Conservation (phyloP, 2,888 invertebrate genomes). For the Argyra leucocephala region DNA sequence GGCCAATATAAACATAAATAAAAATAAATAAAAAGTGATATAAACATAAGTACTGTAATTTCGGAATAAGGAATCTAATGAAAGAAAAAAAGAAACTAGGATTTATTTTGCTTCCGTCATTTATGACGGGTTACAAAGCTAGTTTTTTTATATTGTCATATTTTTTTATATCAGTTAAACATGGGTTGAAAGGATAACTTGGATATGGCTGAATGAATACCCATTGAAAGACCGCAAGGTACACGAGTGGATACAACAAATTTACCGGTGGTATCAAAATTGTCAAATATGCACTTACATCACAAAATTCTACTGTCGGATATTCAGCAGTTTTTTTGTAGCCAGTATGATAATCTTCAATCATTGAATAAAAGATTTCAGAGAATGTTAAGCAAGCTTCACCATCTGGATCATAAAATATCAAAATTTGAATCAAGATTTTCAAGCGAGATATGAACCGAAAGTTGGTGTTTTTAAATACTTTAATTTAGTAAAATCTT, state of each 20-base stretch:
- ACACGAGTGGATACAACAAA: conserved; percentile 93
- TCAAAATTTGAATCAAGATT: conserved; percentile 95
- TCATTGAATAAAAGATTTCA: conserved; percentile 92
- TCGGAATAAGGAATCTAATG: no score
- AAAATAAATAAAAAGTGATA: no score
- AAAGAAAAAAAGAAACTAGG: no score
- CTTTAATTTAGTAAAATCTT: conserved; percentile 84
- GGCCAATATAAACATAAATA: no score
- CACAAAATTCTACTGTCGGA: conserved; percentile 89
- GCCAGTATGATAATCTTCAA: conserved; percentile 93
- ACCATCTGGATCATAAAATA: conserved; percentile 93
- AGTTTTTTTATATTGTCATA: no score
- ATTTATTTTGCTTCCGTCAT: no score
- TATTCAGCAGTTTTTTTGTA: conserved; percentile 92
- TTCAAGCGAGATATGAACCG: conserved; percentile 85
- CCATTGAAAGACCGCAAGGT: conserved; percentile 88
- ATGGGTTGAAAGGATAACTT: conserved; percentile 96
- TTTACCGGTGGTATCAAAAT: conserved; percentile 84
- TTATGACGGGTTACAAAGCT: no score
- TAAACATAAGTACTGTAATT: no score
- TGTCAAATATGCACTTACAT: conserved; percentile 79
- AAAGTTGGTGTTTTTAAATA: conserved; percentile 81
- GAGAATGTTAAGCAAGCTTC: conserved; percentile 88
- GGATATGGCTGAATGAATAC: no score
- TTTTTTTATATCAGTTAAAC: conserved; percentile 91